Conservation (phyloP, 2,888 invertebrate species). For the Callinectes sapidus region DNA sequence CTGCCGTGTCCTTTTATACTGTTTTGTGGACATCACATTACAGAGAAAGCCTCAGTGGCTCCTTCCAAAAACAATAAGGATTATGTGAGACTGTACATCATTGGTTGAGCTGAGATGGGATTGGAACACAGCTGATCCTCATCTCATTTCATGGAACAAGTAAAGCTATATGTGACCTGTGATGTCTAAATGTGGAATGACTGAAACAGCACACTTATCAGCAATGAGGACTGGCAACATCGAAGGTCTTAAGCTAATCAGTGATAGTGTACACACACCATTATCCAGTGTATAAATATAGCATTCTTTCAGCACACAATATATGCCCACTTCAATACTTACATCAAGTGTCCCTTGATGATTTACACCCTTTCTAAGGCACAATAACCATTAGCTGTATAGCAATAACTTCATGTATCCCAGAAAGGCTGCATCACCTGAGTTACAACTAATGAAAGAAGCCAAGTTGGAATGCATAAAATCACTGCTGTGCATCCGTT, state of each 20-base stretch:
- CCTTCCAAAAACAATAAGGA: conserved; percentile 26
- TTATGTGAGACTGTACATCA: conserved; percentile 65
- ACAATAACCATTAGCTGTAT: conserved; percentile 64
- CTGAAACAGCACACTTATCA: conserved; percentile 59
- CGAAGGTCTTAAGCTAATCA: conserved; percentile 53
- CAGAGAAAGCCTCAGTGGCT: conserved; percentile 48
- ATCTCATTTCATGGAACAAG: conserved; percentile 53
- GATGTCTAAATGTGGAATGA: conserved; percentile 68
- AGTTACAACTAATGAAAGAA: conserved; percentile 48
- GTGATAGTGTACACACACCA: conserved; percentile 59
- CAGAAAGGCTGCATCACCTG: conserved; percentile 56
- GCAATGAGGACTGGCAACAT: conserved; percentile 62
- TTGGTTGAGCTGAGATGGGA: conserved; percentile 63
- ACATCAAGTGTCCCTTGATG: conserved; percentile 51
- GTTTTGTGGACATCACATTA: conserved; percentile 38
- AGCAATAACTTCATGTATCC: conserved; percentile 48
- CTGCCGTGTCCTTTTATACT: conserved; percentile 41
- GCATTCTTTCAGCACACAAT: conserved; percentile 55
- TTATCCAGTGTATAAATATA: conserved; percentile 63
- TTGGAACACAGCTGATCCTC: conserved; percentile 34
- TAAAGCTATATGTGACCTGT: conserved; percentile 66
- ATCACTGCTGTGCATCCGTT: conserved; percentile 51
- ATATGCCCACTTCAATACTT: conserved; percentile 44
- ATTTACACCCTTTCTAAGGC: conserved; percentile 67
- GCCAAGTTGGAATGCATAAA: conserved; percentile 39